These are phyloP conservation scores for Tinea semifulvella DNA, from an alignment of 2,888 invertebrate genomes.

Conservation along the genomic window DNA sequence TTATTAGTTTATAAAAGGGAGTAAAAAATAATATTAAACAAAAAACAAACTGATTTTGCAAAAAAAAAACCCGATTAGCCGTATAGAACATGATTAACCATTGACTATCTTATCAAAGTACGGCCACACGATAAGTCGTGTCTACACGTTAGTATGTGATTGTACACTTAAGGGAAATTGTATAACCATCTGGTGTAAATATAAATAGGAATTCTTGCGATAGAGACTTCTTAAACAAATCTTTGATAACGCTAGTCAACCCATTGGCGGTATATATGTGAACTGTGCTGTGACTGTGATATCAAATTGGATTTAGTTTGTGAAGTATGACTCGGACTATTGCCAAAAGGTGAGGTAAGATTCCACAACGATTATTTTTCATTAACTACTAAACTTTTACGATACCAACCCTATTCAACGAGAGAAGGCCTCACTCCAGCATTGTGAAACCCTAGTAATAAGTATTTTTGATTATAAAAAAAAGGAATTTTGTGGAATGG, in stretches of 20 bases:
- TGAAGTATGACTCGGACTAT: too few species aligned
- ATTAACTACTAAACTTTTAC: too few species aligned
- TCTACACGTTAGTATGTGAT: constrained; percentile 8
- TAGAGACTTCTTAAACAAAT: neutral
- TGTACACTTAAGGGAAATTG: constrained; percentile 7
- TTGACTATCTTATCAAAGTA: neutral
- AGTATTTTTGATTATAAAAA: too few species aligned
- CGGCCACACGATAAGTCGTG: constrained; percentile 4
- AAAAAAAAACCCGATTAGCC: neutral
- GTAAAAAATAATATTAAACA: neutral
- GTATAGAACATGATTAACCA: constrained; percentile 9
- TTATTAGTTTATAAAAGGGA: too few species aligned
- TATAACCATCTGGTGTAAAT: constrained; percentile 6
- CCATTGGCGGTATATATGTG: too few species aligned
- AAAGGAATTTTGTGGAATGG: too few species aligned
- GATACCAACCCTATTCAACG: too few species aligned
- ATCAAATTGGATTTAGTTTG: too few species aligned
- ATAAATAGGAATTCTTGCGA: neutral
- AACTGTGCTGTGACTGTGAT: too few species aligned
- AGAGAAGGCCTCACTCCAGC: too few species aligned
- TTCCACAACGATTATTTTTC: too few species aligned
- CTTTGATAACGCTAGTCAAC: constrained; percentile 1
- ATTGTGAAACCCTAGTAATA: too few species aligned
- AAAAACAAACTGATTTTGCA: neutral
- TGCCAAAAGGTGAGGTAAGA: constrained; percentile 5